A percentile compares a stretch with the other conserved stretches of the same genome.
These are phyloP conservation scores for Ormyrus nitidulus DNA, from an alignment of 2,888 invertebrate genomes.

Conservation along the genomic window DNA sequence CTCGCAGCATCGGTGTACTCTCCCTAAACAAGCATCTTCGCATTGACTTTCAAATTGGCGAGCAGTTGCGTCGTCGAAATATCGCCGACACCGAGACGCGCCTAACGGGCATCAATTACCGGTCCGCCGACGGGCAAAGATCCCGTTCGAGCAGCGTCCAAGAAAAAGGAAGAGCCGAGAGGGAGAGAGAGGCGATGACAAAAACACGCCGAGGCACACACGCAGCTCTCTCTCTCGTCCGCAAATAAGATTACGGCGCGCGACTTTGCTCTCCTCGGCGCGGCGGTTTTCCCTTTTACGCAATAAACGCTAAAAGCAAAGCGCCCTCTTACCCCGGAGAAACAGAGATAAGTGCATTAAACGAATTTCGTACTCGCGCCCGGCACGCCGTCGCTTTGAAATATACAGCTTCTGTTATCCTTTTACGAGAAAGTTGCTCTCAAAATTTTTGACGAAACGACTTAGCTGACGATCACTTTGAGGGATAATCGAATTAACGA, in stretches of 20 bases:
- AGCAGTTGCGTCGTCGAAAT: too few species aligned
- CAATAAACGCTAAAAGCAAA: conserved; percentile 71
- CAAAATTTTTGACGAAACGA: neutral
- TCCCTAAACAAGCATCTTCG: conserved; percentile 7
- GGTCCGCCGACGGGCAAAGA: too few species aligned
- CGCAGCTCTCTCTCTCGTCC: conserved; percentile 50
- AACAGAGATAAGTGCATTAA: conserved; percentile 72
- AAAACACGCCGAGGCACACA: neutral
- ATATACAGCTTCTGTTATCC: conserved; percentile 7
- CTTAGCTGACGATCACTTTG: neutral
- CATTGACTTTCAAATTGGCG: conserved; percentile 12
- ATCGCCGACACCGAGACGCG: too few species aligned
- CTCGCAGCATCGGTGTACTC: neutral
- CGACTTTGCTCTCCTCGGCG: conserved; percentile 38
- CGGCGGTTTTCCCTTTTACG: conserved; percentile 63
- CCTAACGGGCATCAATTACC: too few species aligned
- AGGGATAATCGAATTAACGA: too few species aligned
- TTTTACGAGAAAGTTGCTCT: conserved; percentile 5
- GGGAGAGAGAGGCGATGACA: neutral
- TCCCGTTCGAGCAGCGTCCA: too few species aligned
- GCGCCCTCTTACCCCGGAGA: conserved; percentile 63
- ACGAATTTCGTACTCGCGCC: conserved; percentile 67
- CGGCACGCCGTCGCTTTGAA: conserved; percentile 53
- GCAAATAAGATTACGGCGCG: conserved; percentile 58
- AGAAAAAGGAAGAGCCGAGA: too few species aligned